Percentiles rank a stretch among this genome's conserved stretches.
phyloP scores from a whole-genome alignment of 2,113 vertebrate species.

The Myiozetetes cayanensis region DNA sequence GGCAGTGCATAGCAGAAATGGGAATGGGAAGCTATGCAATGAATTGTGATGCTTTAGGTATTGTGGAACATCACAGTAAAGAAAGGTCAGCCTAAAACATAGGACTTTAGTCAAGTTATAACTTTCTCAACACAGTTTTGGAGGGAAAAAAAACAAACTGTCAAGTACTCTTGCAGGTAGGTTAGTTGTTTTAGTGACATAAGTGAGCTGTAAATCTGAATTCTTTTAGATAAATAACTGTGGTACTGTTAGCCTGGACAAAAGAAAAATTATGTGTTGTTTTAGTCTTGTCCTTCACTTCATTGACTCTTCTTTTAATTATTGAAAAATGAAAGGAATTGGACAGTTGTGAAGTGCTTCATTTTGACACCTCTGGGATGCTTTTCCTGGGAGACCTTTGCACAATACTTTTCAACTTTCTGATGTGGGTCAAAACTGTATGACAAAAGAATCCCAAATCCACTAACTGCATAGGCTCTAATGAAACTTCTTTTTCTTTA shows the following conservation, averaged over 20 bases:
- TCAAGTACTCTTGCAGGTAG: background rate
- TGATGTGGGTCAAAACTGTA: background rate
- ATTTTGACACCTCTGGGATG: background rate
- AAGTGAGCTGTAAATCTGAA: background rate
- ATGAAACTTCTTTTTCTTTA: background rate
- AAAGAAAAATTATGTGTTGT: fast-evolving
- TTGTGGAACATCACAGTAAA: background rate
- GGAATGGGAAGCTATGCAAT: background rate
- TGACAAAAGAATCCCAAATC: background rate
- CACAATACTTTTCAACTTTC: background rate
- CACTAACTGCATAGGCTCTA: background rate
- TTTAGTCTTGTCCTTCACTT: background rate
- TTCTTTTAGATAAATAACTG: background rate
- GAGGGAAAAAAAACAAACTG: background rate
- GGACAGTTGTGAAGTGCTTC: background rate
- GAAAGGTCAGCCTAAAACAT: background rate
- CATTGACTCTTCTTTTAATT: background rate
- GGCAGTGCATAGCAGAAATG: background rate
- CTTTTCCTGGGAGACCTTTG: background rate
- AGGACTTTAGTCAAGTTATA: background rate
- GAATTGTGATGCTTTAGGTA: background rate
- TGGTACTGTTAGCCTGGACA: background rate
- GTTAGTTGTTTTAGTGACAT: background rate
- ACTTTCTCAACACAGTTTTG: background rate
- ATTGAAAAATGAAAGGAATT: background rate